Base-by-base conservation (phyloP, 2,797 vertebrate genomes). In the Borostomias antarcticus region DNA sequence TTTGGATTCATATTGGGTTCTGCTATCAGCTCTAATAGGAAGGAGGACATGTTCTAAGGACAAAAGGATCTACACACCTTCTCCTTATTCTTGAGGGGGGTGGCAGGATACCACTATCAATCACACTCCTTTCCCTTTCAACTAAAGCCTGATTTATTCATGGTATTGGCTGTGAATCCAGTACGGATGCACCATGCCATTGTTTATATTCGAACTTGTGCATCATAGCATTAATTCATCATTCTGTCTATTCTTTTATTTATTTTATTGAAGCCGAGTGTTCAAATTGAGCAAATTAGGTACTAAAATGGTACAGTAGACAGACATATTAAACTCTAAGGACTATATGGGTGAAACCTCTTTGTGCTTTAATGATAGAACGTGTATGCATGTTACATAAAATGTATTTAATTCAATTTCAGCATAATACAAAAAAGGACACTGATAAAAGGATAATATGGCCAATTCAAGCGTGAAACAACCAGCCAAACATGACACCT, bases 81-180 rank as follows among this genome's bases (percentile, higher is more conserved):
- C 37, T 25, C 17, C 29, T 57, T 57, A 57, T 32, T 57, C 10
- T 58, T 21, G 2, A 11, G 30, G 48, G 33, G n/a, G 13, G 45
- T 13, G 7, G 26, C 11, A 17, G 40, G 15, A 23, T 19, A 25
- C 23, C 28, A 28, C 45, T 51, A 62, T 56, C 66, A 53, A 61
- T 64, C 52, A 63, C 23, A 13, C 11, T 29, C 25, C 10, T 29
- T 51, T 37, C 40, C 26, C 11, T 63, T 50, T 67, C 52, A 65
- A 63, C 40, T 8, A 62, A 40, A 69, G 66, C 54, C 29, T 78
- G 69, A 81, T 79, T 78, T 72, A 80, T 78, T 80, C 69, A 80
- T 80, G 64, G 62, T 60, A 74, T 85, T 83, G 81, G 77, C 76
- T 80, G 74, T 71, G 64, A 70, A 75, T 70, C 47, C 67, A 65